Evolutionary conservation across 2,888 invertebrate species (phyloP).

Genomic region (Bombylius major): DNA sequence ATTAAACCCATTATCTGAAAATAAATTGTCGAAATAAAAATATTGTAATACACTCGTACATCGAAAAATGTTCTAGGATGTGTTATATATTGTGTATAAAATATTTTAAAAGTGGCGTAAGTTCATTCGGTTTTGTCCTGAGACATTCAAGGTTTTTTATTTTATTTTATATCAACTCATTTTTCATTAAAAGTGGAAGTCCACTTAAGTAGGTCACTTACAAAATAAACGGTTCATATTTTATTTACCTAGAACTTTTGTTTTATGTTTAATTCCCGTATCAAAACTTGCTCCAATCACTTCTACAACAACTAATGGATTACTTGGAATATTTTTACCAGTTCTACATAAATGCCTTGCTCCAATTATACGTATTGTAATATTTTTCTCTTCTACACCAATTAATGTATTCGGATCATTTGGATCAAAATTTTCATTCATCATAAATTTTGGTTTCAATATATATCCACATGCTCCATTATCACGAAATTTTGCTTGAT

Average conservation of each 20-base stretch:
- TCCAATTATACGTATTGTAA: constrained; percentile 68
- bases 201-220: no score
- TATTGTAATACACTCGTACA: neutral
- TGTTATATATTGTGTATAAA: neutral
- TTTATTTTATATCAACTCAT: no score
- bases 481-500: constrained; percentile 81
- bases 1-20: constrained; percentile 87
- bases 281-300: constrained; percentile 81
- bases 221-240: no score
- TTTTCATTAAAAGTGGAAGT: no score
- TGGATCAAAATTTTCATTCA: constrained; percentile 65
- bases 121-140: no score
- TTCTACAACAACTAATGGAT: constrained; percentile 85
- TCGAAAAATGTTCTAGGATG: neutral
- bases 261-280: constrained; percentile 66
- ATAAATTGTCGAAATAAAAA: constrained; percentile 17
- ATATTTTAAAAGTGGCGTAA: neutral
- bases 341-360: constrained; percentile 80
- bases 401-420: constrained; percentile 50
- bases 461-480: constrained; percentile 91
- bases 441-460: constrained; percentile 82
- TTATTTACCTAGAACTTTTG: constrained; percentile 65
- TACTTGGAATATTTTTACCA: constrained; percentile 68
- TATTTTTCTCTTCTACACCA: constrained; percentile 46
- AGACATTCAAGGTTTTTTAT: no score